Evolutionary conservation across 2,888 invertebrate genomes (phyloP), one percentile per base, ranked within the genome.

Genomic region (Muschampia staudingeri): DNA sequence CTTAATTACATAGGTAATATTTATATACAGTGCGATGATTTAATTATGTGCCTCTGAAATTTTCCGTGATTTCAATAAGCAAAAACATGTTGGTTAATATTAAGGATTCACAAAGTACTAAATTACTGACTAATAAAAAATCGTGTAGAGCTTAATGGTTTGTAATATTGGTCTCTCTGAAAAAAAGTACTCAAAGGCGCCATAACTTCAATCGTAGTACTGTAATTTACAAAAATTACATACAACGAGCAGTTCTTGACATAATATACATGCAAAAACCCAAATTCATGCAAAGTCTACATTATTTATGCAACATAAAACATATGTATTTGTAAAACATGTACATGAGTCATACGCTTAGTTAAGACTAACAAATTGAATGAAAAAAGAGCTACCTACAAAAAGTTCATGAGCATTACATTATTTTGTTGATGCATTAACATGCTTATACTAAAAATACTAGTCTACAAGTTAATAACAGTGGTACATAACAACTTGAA

Each of bases 351-450:
- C 56, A 25, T 11, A 56, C 56, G 19, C 25, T 56, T 25, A 56
- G 2, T 56, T 52, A 52, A 19, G 3, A 25, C 56, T 11, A 16
- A 67, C 14, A 67, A 34, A 67, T 69, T 69, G 16, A 37, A 37
- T n/a, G 16, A 12, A 7, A 69, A 16, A 7, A 61, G 11, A 25
- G 19, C 56, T 61, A 67, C 34, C 34, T 30, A 67, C n/a, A 37
- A 69, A 11, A 69, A 69, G 7, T 70, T 56, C 14, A 56, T 56
- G 56, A 75, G 75, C 73, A 75, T 40, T 75, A 37, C 12, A 14
- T 73, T 30, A 61, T 25, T 61, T 65, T 65, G 30, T 65, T 30
- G 25, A 65, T 56, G 75, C 56, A 61, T 75, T 19, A 56, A 40
- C 56, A 75, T 73, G 73, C 69, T 16, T 16, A 8, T 16, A n/a